Evolutionary conservation across 2,797 vertebrate genomes (phyloP), one percentile per base, ranked within the genome.

Genomic region (Notamacropus eugenii): DNA sequence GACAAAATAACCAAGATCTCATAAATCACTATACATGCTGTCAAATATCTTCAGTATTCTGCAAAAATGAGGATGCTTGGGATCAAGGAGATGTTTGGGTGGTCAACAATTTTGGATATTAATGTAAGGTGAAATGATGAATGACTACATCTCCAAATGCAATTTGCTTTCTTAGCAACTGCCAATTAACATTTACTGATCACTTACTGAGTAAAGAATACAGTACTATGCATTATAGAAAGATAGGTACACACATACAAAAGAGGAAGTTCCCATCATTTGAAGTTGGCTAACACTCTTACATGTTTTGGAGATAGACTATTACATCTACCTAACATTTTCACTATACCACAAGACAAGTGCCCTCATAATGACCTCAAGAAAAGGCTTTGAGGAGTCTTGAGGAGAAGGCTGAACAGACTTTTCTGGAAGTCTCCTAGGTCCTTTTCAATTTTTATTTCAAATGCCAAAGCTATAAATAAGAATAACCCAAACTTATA

Each of bases 301-400:
- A 95, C 94, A 93, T 50, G 46, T 92, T 94, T 92, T 82, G 82
- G 46, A 96, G 93, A 52, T 5, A 93, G 40, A 67, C n/a, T 74
- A 93, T 34, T 67, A 55, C 52, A 93, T 67, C 28, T 95, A 54
- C 59, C 55, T 92, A 91, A 95, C 40, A 93, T 95, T 93, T 59
- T 93, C 54, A 90, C 54, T 93, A 14, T 12, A 27, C 52, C 59
- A 91, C 0, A 1, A 10, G 90, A 46, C 55, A 95, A 94, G 11
- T 94, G 56, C 92, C 3, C 31, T 93, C 92, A 93, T 54, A 54
- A 46, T 40, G 95, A 94, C 91, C 55, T 97, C 55, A 93, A 94
- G 57, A 34, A 96, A 94, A 97, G 82, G 95, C 46, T 90, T 31
- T 96, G 52, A 95, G 52, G 6, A 52, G 52, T 52, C 52, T 52